Evolutionary conservation across 2,888 invertebrate species (phyloP).

Genomic region (Drosophila borealis): DNA sequence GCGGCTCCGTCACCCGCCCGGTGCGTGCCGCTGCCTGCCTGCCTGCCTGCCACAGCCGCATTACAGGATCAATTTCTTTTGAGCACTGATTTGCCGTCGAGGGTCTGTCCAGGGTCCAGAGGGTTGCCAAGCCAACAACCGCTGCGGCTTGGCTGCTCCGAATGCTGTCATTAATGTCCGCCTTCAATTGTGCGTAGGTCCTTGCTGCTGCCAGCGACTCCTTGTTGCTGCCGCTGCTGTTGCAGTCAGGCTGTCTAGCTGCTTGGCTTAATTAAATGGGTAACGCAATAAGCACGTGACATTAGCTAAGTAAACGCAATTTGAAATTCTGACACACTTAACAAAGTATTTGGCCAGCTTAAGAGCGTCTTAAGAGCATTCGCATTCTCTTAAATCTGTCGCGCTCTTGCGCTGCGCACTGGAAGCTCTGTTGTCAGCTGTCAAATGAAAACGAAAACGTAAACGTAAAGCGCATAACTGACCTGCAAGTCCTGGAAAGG

Average conservation of each 20-base stretch:
- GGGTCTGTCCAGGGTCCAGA: slow-evolving; percentile 1
- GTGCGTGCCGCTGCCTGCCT: slow-evolving; percentile 34
- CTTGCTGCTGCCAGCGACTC: slow-evolving; percentile 5
- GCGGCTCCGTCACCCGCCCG: slow-evolving; percentile 19
- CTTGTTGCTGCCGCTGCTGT: slow-evolving; percentile 5
- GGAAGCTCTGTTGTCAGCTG: slow-evolving; percentile 57
- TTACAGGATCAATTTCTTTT: slow-evolving; percentile 63
- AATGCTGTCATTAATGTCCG: slow-evolving; percentile 37
- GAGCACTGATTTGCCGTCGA: slow-evolving; percentile 52
- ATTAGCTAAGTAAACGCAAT: slow-evolving; percentile 61
- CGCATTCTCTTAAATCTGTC: slow-evolving; percentile 34
- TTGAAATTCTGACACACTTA: slow-evolving; percentile 60
- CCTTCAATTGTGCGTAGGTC: slow-evolving; percentile 23
- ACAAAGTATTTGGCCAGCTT: background rate
- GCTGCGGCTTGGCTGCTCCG: slow-evolving; percentile 10
- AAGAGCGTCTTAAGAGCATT: slow-evolving; percentile 31
- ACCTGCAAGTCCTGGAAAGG: slow-evolving; percentile 59
- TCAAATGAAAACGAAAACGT: slow-evolving; percentile 49
- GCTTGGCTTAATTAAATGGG: slow-evolving; percentile 54
- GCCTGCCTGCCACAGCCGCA: slow-evolving; percentile 50
- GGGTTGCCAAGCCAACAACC: slow-evolving; percentile 8
- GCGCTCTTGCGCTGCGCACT: slow-evolving; percentile 36
- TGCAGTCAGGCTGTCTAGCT: slow-evolving; percentile 19
- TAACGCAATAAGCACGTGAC: slow-evolving; percentile 71
- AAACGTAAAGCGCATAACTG: slow-evolving; percentile 39